Conservation (phyloP, 2,797 vertebrate genomes). For the Oreonectes daqikongensis region DNA sequence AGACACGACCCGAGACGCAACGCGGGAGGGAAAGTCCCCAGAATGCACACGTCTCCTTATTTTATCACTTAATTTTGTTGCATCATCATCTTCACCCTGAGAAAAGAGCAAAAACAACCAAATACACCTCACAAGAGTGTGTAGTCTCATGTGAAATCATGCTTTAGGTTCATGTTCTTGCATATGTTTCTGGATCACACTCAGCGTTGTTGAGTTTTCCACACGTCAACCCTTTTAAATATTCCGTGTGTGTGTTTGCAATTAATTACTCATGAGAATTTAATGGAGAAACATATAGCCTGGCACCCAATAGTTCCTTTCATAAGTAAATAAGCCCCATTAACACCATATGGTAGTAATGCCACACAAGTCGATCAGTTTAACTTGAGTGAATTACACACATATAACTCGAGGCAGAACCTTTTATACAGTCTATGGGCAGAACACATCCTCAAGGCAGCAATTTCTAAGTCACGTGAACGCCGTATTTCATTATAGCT, state of each 20-base stretch:
- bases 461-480: conserved; percentile 36
- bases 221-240: conserved; percentile 53
- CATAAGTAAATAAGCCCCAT: conserved; percentile 70
- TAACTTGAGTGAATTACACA: conserved; percentile 50
- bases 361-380: conserved; percentile 72
- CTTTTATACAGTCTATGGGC: no score
- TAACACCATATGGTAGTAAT: conserved; percentile 74
- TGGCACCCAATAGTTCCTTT: conserved; percentile 68
- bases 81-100: conserved; percentile 57
- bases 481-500: conserved; percentile 18
- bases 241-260: conserved; percentile 60
- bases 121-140: not conserved
- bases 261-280: conserved; percentile 80
- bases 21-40: conserved; percentile 88
- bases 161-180: not conserved
- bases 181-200: not conserved
- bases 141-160: not conserved
- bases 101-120: conserved; percentile 57
- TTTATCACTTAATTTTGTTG: conserved; percentile 78
- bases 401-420: conserved; percentile 16
- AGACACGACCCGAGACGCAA: conserved; percentile 79
- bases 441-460: conserved; percentile 35
- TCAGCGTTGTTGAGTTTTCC: conserved; percentile 8
- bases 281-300: conserved; percentile 78
- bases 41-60: conserved; percentile 76